Conservation (phyloP, 2,888 invertebrate genomes). For the Tachystola acroxantha region DNA sequence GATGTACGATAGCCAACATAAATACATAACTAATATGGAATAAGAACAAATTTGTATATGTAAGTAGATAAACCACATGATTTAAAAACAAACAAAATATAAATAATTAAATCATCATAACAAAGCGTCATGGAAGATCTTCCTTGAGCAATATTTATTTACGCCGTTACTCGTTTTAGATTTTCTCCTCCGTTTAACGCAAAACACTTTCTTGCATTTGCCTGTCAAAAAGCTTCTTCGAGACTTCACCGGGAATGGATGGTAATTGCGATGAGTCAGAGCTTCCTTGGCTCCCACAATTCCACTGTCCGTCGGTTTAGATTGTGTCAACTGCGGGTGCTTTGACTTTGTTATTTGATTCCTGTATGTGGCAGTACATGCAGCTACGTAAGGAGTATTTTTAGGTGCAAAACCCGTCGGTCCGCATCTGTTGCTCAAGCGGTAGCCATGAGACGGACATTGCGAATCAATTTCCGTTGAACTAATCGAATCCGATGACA, state of each 20-base stretch:
- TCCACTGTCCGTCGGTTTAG: constrained; percentile 1
- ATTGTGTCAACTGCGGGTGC: constrained; percentile 9
- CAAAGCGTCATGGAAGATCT: not conserved
- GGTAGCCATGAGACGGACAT: constrained; percentile 38
- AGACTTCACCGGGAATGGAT: constrained; percentile 29
- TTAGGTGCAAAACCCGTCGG: constrained; percentile 33
- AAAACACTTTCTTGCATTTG: constrained; percentile 46
- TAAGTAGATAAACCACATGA: not conserved
- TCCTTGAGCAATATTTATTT: constrained; percentile 11
- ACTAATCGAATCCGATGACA: constrained; percentile 34
- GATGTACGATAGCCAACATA: too few species aligned
- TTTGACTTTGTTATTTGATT: constrained; percentile 14
- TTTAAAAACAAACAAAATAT: not conserved
- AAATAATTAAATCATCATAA: not conserved
- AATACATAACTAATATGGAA: too few species aligned
- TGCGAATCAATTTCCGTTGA: constrained; percentile 38
- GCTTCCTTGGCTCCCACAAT: not conserved
- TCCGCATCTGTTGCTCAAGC: constrained; percentile 11
- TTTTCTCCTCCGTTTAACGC: constrained; percentile 36
- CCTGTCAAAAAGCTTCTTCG: constrained; percentile 35
- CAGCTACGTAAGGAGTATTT: constrained; percentile 31
- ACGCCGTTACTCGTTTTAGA: constrained; percentile 21
- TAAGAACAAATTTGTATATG: too few species aligned
- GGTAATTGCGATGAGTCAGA: not conserved
- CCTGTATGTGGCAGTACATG: constrained; percentile 20